Conservation (phyloP, 2,113 vertebrate species). For the Rhinolophus ferrumequinum region DNA sequence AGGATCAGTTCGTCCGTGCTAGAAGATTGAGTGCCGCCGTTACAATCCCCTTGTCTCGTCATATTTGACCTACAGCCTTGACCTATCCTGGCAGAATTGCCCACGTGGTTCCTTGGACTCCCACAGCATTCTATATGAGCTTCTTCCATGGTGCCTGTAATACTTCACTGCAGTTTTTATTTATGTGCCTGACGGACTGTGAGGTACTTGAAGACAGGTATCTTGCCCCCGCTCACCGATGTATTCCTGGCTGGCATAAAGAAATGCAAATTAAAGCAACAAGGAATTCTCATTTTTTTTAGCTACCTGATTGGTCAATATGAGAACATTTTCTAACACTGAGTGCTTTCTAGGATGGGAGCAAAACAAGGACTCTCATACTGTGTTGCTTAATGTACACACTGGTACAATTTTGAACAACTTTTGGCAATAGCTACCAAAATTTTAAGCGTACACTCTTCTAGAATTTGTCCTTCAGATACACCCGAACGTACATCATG, state of each 20-base stretch:
- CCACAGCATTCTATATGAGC: neutral
- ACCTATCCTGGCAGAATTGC: neutral
- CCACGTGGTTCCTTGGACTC: neutral
- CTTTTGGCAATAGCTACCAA: neutral
- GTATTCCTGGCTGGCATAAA: neutral
- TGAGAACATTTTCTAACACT: neutral
- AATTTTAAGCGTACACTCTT: neutral
- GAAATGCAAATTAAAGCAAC: conserved; percentile 11
- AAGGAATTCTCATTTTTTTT: neutral
- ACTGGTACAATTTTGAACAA: neutral
- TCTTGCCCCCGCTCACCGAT: neutral
- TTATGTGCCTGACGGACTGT: neutral
- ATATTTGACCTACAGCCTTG: neutral
- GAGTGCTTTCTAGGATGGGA: neutral
- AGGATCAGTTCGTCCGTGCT: neutral
- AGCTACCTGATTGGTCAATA: neutral
- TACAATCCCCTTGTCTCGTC: neutral
- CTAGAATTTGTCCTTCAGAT: neutral
- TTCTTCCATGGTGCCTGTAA: neutral
- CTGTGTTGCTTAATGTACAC: neutral
- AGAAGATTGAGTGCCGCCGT: too few species aligned
- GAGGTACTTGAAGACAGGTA: neutral
- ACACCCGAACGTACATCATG: neutral
- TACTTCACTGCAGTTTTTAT: neutral
- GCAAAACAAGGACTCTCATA: neutral